Percentiles rank a stretch among this genome's conserved stretches.
Conservation (phyloP, 1,140 invertebrate species). For the Dysdera silvatica region DNA sequence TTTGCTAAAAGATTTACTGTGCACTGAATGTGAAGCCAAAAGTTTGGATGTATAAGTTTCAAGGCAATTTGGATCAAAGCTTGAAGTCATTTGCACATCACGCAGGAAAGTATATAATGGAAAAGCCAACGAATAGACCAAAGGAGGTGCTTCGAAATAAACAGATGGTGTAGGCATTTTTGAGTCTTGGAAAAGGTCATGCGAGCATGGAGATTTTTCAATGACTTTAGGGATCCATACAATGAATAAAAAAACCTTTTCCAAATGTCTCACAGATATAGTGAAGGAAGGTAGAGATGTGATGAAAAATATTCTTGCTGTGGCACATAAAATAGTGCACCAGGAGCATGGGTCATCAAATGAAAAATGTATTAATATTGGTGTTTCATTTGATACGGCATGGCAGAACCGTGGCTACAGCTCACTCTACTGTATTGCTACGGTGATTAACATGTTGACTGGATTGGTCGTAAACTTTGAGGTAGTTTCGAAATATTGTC, state of each 20-base stretch:
- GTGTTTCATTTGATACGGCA: neutral
- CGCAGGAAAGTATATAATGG: neutral
- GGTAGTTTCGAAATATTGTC: neutral
- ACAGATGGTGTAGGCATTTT: neutral
- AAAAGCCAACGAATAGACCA: neutral
- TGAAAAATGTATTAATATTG: neutral
- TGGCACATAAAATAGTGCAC: neutral
- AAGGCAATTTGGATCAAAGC: neutral
- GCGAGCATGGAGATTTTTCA: neutral
- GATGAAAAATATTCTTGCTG: neutral
- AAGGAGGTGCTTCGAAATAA: neutral
- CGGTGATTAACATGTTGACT: neutral
- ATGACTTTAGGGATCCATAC: neutral
- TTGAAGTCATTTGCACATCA: neutral
- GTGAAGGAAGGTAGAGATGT: neutral
- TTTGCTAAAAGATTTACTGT: neutral
- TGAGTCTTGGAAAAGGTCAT: neutral
- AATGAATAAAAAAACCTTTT: neutral
- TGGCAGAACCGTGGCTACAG: neutral
- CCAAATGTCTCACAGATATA: neutral
- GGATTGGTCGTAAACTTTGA: neutral
- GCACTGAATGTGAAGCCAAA: neutral
- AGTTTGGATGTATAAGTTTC: neutral
- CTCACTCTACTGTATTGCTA: neutral
- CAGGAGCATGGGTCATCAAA: neutral